Evolutionary conservation across 2,888 invertebrate species (phyloP), one percentile per base, ranked within the genome.

Genomic region (Pterostichus niger): DNA sequence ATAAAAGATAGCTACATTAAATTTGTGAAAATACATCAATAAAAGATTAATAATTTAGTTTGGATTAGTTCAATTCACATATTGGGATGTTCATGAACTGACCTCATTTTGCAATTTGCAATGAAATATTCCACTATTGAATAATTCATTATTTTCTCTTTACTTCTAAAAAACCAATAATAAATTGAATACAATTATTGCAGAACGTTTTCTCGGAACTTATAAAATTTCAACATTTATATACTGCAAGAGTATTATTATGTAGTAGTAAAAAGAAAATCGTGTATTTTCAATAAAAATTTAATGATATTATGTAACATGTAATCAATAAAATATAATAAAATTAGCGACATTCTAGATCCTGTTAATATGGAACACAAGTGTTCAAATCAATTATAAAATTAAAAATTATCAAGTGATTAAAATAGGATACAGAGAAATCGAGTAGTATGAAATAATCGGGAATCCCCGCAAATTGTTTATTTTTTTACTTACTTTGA

Each of bases 281-380:
- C 35, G 33, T 64, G 11, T 35, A 64, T 64, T 64, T 64, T 64
- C 64, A 40, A 71, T 44, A 44, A 71, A 71, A 71, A 31, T 44
- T 71, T 44, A 71, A 44, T 44, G 68, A 13, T 44, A 40, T 71
- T 71, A 71, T 71, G 68, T 71, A 71, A 71, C 15, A 17, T 40
- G 13, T 64, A 64, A 13, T 6, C 35, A 33, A 40, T 64, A 71
- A 71, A 71, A 7, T 24, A 40, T 15, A 71, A 71, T 44, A 44
- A 71, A 71, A 17, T 44, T 15, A 15, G 46, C 68, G 35, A 11
- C n/a, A 44, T 44, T 71, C n/a, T 9, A 40, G 40, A 7, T 35
- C 9, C 35, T 40, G 35, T 64, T 71, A 71, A 44, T 71, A 46
- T 44, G 44, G 13, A 71, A 13, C 44, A 44, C 44, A 71, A 17